Evolutionary conservation across 2,888 invertebrate genomes (phyloP), one percentile per base, ranked within the genome.

Genomic region (Agriotes lineatus): DNA sequence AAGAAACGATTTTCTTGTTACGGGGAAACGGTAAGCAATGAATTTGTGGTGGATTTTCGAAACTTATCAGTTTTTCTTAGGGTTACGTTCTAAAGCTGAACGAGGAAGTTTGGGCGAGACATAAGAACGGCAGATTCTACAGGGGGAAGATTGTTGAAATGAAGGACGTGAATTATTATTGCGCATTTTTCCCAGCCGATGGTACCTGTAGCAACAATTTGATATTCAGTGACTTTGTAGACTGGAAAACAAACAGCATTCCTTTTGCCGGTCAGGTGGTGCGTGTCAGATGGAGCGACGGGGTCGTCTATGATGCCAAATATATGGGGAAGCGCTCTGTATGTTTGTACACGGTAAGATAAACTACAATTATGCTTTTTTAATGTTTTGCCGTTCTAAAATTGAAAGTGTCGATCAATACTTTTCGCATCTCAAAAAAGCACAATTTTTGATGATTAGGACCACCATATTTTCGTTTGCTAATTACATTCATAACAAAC

Each of bases 111-210:
- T 88, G 89, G 85, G 90, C 89, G 0, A 89, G 87, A 73, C 89
- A 90, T 80, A 85, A 86, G 61, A 90, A 89, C 73, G 85, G 84
- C 1, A 85, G 90, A 44, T 90, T 87, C 78, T 90, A 90, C 78
- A 82, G 85, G 69, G 88, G 87, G 10, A 85, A 82, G 67, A 85
- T 91, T 6, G 76, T 81, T 1, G 84, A 85, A 9, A 84, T 87
- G 9, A 81, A 83, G 12, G 81, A 83, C 18, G 85, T 85, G 61
- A 81, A 84, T 3, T 87, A 87, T 75, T 89, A 88, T 77, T 86
- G 87, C 74, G 88, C 91, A 2, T 87, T 88, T 67, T 91, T 91
- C 80, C 85, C 85, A n/a, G 88, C 88, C 75, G 85, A 86, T 37
- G 88, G 89, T 16, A 88, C 88, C 77, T 88, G 88, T 70, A 86